Percentiles rank a stretch among this genome's conserved stretches.
phyloP scores from a whole-genome alignment of 2,797 vertebrate genomes.

The Rhodeus uyekii region DNA sequence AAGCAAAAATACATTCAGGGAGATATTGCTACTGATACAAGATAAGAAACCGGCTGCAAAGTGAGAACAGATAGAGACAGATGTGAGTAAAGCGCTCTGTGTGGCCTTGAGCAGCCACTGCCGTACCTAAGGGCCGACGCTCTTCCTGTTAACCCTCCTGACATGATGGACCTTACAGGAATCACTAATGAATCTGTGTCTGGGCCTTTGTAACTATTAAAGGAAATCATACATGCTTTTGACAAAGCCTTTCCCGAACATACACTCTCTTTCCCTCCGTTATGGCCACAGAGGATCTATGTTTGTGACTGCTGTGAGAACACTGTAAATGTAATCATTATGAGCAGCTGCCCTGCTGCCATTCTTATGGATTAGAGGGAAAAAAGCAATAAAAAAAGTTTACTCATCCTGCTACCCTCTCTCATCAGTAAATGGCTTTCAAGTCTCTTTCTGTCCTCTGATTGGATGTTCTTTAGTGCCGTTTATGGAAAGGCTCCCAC shows the following conservation, averaged over 20 bases:
- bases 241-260: conserved; percentile 57
- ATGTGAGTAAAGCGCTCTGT: conserved; percentile 36
- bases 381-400: conserved; percentile 36
- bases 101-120: conserved; percentile 66
- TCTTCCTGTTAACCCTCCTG: conserved; percentile 80
- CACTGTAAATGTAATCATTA: conserved; percentile 41
- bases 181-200: conserved; percentile 77
- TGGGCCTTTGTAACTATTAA: conserved; percentile 61
- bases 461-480: conserved; percentile 62
- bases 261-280: conserved; percentile 16
- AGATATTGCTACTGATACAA: background rate
- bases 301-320: conserved; percentile 16
- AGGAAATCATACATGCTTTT: conserved; percentile 55
- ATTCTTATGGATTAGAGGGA: conserved; percentile 27
- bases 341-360: conserved; percentile 44
- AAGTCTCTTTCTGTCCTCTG: conserved; percentile 68
- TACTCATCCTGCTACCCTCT: conserved; percentile 15
- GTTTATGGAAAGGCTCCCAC: conserved; percentile 56
- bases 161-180: conserved; percentile 80
- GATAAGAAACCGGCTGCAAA: background rate
- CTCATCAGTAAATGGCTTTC: conserved; percentile 75
- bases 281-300: conserved; percentile 16
- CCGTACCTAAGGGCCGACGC: conserved; percentile 56
- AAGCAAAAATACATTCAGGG: background rate
- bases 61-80: conserved; percentile 10